Evolutionary conservation across 2,797 vertebrate species (phyloP), one percentile per base, ranked within the genome.

Genomic region (Propithecus perrieri): DNA sequence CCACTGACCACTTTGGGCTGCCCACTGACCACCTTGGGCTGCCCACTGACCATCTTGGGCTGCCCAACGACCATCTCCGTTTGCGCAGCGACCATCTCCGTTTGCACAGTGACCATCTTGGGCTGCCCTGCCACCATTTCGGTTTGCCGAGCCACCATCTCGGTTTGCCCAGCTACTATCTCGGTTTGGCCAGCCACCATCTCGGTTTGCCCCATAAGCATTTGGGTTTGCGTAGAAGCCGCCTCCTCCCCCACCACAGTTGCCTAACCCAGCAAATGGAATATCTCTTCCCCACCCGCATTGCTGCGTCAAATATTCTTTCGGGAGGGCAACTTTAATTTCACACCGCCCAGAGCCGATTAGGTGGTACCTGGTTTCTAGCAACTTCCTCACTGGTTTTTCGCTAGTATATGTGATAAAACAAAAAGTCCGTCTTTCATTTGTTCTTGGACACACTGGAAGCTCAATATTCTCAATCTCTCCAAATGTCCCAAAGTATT

Each of bases 381-480:
- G 95, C n/a, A 99, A 96, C 89, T 99, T 99, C 94, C 98, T 99
- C 59, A 98, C 98, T 10, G 99, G 98, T 7, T 98, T 98, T 94
- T 99, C 98, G 0, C 80, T 18, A 10, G 35, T 33, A 28, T 72
- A 91, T 0, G 81, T 96, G 12, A 96, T 74, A 48, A 97, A 96
- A 20, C 99, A 99, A 83, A 99, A 99, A 17, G 98, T 99, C 26
- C 99, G 98, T 95, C 99, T 99, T 95, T 99, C 98, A 1, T 99
- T 99, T 0, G 99, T 99, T 96, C 98, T 98, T 65, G 98, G 98
- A 96, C 98, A 98, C 96, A 99, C 97, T 0, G 99, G 99, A 89
- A 99, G 98, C 81, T 99, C 99, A 80, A 99, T 99, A 92, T 98
- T 98, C 96, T 99, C 98, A 94, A 99, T 99, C 98, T 98, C 98